Conservation (phyloP, 2,113 vertebrate species). For the Peromyscus maniculatus region DNA sequence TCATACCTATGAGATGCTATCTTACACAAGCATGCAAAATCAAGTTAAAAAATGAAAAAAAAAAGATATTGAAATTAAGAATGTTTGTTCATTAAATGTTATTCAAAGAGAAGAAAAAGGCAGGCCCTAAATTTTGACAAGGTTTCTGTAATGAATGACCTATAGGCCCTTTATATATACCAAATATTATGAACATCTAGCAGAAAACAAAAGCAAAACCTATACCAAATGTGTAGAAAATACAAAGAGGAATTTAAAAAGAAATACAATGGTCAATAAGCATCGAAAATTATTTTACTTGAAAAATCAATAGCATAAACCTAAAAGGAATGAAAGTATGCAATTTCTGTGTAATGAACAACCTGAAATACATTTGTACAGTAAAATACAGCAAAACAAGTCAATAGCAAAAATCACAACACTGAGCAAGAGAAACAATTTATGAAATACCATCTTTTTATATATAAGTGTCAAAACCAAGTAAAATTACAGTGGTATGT, state of each 20-base stretch:
- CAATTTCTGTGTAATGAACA: neutral
- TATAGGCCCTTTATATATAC: neutral
- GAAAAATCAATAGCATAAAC: constrained; percentile 38
- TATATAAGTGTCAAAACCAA: constrained; percentile 4
- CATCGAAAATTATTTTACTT: constrained; percentile 14
- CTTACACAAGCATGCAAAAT: constrained; percentile 38
- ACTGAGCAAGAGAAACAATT: neutral
- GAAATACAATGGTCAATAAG: constrained; percentile 31
- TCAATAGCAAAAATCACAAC: constrained; percentile 16
- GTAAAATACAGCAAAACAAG: neutral
- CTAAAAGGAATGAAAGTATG: neutral
- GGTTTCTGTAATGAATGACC: constrained; percentile 13
- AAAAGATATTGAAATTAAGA: neutral
- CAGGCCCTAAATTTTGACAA: neutral
- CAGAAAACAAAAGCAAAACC: neutral
- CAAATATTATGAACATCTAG: constrained; percentile 8
- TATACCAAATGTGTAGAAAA: constrained; percentile 4
- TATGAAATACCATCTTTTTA: neutral
- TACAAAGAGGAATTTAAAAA: constrained; percentile 50
- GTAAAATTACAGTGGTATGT: neutral
- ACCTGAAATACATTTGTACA: neutral
- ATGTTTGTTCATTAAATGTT: constrained; percentile 13
- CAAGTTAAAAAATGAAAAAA: constrained; percentile 24
- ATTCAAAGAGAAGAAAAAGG: neutral
- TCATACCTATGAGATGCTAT: neutral